Base-by-base conservation (phyloP, 2,113 vertebrate species). In the Myrmophylax atrothorax region DNA sequence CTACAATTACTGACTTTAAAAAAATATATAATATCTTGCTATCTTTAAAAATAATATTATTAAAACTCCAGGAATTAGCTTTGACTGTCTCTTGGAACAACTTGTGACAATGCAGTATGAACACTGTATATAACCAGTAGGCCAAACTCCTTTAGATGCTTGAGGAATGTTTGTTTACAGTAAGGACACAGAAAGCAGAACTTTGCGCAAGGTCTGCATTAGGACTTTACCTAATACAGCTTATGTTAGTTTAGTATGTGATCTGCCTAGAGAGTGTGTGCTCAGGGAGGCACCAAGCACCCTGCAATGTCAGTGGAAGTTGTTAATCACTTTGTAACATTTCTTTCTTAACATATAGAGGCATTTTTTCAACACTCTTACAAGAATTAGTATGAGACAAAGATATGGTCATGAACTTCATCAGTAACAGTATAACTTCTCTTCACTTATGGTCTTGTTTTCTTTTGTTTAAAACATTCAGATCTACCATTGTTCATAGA, bases 401-500 rank as follows among this genome's bases (percentile, higher is more conserved):
- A 85, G 85, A 50, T 64, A 40, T 22, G 4, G 1, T 79, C 33
- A 66, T 78, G 44, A 89, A 58, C 70, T 66, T 76, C 10, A 14
- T 47, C 50, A 64, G 22, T 56, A 79, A 58, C 8, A 20, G 19
- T 24, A 2, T 40, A 85, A 66, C 67, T 80, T 72, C 40, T 82
- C 18, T 53, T 95, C 12, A 70, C 78, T 84, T 64, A 50, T 15
- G 17, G 5, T 86, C 42, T 62, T 18, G 1, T 55, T 77, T 92
- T 87, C 20, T 68, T 93, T 97, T 69, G 96, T 75, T 88, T 70
- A 14, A 4, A 82, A 58, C 84, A 69, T 96, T 90, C 94, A 99
- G 99, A 84, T 97, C 99, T n/a, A 99, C 99, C 5, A 99, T 99
- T 95, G 99, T 99, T 76, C 99, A 99, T 97, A 98, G 99, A 86